Base-by-base conservation (phyloP, 2,888 invertebrate species). In the Fragum sueziense region DNA sequence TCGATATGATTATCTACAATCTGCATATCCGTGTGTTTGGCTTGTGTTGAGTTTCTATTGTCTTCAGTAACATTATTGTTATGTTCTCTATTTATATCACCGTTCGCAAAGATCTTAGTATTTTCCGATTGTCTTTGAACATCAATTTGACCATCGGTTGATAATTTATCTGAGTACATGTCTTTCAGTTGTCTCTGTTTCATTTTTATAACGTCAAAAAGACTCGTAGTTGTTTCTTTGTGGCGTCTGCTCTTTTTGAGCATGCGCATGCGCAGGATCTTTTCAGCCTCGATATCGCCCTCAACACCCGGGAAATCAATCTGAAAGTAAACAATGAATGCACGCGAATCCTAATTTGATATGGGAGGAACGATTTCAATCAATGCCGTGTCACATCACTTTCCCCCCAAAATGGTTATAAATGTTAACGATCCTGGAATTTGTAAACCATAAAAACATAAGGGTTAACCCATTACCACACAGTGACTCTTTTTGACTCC, bases 201-300 rank as follows among this genome's bases (percentile, higher is more conserved):
- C 70, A 37, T 70, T 57, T 76, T 62, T 11, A 70, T 34, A 11
- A 65, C 47, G 9, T 70, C 70, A 22, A 29, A 25, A 2, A 70
- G 54, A n/a, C 37, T 62, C 1, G 41, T 20, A 7, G 29, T 25
- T 4, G 41, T 69, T 29, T 81, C 75, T n/a, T 62, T 68, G 11
- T 72, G 68, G 33, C 75, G 74, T 22, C 57, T 77, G 29, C 75
- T 70, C 33, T 61, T 72, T 51, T 62, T 78, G 52, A 76, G 78
- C 78, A 82, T 79, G 70, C 78, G 82, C 54, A 47, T 59, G 33
- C 52, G 73, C 20, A 78, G 72, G 4, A 73, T 37, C 34, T 76
- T 76, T 22, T 82, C 82, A 6, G 78, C 78, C 47, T 78, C 82
- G 1, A 78, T 47, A 34, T 77, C 76, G 2, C 54, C 70, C 25